Base-by-base conservation (phyloP, 2,113 vertebrate genomes). In the Lophotis ruficrista region DNA sequence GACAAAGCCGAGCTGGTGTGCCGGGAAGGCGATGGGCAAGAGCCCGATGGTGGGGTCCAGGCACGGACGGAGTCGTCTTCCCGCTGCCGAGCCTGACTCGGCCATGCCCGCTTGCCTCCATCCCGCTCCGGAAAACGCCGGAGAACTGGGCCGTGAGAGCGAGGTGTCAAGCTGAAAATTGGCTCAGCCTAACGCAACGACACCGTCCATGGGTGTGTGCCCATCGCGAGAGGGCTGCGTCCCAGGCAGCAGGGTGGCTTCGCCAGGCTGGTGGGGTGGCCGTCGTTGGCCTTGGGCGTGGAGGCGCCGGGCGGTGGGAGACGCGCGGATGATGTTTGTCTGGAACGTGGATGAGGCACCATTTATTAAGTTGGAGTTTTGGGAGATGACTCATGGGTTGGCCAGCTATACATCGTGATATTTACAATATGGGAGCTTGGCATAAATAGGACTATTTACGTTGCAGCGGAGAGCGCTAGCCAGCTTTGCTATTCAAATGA, bases 341-440 rank as follows among this genome's bases (percentile, higher is more conserved):
- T 96, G 96, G 96, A 94, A 66, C 80, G 23, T 19, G 94, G 94
- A 96, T 81, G 96, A 94, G 83, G 96, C 94, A 82, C 94, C 90
- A 58, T 93, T 93, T 95, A 93, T 96, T 90, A 94, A 96, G 92
- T 94, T 81, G 90, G 96, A 96, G 94, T 97, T 97, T 95, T 97
- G 93, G 92, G 95, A 90, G 93, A 93, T 97, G 97, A 97, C 96
- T 97, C 97, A 96, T 87, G 91, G 89, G 90, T 95, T 96, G 97
- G 96, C 96, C 90, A 64, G 96, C 92, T 90, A 87, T 92, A 93
- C 86, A 33, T 96, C 73, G 92, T 92, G 95, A 96, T 97, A 96
- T 97, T 97, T 97, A 96, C 95, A 97, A 90, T 87, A 94, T 89
- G 92, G 95, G 93, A 89, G 96, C 96, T 96, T 97, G 96, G 97